Evolutionary conservation across 2,797 vertebrate species (phyloP), one percentile per base, ranked within the genome.

Genomic region (Enteromius anoplus): DNA sequence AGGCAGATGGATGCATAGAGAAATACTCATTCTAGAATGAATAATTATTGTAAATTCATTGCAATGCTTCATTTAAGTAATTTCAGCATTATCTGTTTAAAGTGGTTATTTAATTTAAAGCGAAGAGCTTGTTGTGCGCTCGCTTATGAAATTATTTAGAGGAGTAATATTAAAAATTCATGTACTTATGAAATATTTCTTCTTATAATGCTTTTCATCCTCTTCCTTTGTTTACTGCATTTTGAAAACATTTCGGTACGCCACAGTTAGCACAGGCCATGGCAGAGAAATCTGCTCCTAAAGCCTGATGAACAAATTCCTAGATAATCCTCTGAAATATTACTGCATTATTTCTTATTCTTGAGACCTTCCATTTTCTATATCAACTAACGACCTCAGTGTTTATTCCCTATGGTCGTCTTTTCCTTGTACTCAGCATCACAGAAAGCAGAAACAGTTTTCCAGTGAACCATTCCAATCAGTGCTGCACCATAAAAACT

Each of bases 111-210:
- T 82, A 29, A 75, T 75, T 75, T 75, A 29, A 75, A 53, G n/a
- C 7, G 2, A 47, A 34, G 60, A 75, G 47, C 60, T 75, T 26
- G 32, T 55, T 23, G 34, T 75, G 45, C 10, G 5, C 21, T 55
- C 5, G 5, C 29, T 37, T 65, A 71, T 66, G 4, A 42, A 1
- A 17, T 37, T 53, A 75, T 82, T 32, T 71, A 21, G 42, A 71
- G 79, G 42, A 75, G 58, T 68, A 21, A n/a, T 15, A 73, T 82
- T 42, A 55, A 85, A 78, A 65, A 82, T 82, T 62, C 68, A 85
- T 58, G 75, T 14, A 17, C 17, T 29, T 34, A 79, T 86, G 51
- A 86, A 86, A 86, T 79, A 83, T 79, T 82, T 12, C 75, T 65
- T 45, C 26, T 49, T 53, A 79, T 62, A 71, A 75, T 75, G 75